These are phyloP conservation scores for Nothoprocta perdicaria DNA, from an alignment of 2,113 vertebrate species.

Conservation along the genomic window DNA sequence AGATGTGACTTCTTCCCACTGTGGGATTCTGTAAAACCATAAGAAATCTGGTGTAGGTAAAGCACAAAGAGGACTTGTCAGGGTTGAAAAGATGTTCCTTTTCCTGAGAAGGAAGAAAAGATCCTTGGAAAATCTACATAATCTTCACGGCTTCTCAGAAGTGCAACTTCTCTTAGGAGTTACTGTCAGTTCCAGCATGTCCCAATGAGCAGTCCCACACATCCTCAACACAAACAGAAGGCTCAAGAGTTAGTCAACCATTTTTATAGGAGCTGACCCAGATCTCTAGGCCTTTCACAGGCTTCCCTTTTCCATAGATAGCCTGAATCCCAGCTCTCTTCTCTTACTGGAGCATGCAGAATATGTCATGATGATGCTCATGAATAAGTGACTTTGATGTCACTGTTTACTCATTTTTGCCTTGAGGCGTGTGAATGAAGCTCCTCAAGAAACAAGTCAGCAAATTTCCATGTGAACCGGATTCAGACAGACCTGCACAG, in stretches of 20 bases:
- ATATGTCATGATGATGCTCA: not conserved
- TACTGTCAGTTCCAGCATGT: not conserved
- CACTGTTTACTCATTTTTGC: not conserved
- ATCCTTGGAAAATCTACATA: not conserved
- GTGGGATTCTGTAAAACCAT: not conserved
- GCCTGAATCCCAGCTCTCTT: not conserved
- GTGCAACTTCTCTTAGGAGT: not conserved
- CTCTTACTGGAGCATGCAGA: fast-evolving
- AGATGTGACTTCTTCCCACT: not conserved
- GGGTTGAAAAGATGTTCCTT: not conserved
- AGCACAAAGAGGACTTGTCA: not conserved
- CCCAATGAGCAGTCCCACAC: not conserved
- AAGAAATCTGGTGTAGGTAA: not conserved
- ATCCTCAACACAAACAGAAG: not conserved
- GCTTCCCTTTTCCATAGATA: not conserved
- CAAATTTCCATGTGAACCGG: slow-evolving; percentile 18
- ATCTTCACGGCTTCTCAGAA: not conserved
- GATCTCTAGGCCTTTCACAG: not conserved
- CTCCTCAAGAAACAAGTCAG: not conserved
- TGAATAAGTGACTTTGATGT: not conserved
- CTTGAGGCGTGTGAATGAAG: not conserved
- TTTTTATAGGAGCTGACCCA: not conserved
- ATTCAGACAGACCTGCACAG: not conserved
- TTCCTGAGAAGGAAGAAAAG: not conserved
- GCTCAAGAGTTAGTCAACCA: not conserved